These are phyloP conservation scores for Aphidoletes aphidimyza DNA, from an alignment of 2,888 invertebrate genomes.

Conservation along the genomic window DNA sequence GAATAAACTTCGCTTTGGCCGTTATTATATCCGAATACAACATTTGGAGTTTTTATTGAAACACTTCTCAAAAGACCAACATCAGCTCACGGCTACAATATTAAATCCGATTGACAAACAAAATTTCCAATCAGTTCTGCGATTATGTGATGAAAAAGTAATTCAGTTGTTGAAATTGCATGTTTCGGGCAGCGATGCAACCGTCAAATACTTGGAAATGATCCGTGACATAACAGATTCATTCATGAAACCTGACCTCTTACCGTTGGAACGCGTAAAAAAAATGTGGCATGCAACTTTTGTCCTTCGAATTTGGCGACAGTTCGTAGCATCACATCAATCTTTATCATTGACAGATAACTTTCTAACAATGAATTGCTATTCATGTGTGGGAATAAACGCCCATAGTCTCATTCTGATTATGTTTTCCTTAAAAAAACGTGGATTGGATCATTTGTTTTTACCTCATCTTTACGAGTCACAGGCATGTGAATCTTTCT, in stretches of 20 bases:
- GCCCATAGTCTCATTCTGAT: background rate
- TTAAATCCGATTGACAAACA: background rate
- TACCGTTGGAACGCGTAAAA: background rate
- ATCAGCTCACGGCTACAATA: background rate
- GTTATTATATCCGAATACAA: too few relatives aligned
- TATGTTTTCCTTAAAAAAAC: background rate
- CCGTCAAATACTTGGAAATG: background rate
- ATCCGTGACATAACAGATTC: background rate
- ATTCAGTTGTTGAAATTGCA: background rate
- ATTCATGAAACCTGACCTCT: background rate
- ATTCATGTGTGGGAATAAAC: background rate
- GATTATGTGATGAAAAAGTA: background rate
- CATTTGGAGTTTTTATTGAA: background rate
- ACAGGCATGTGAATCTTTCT: background rate
- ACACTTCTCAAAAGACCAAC: background rate
- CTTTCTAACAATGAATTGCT: background rate
- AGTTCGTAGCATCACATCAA: background rate
- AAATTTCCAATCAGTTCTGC: background rate
- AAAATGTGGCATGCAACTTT: background rate
- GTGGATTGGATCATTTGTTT: background rate
- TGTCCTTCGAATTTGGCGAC: background rate
- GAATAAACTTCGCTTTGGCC: too few relatives aligned
- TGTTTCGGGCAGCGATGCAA: background rate
- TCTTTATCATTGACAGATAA: background rate
- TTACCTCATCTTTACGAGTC: background rate